Evolutionary conservation across 1,140 invertebrate species (phyloP), one percentile per base, ranked within the genome.

Genomic region (Conus betulinus): DNA sequence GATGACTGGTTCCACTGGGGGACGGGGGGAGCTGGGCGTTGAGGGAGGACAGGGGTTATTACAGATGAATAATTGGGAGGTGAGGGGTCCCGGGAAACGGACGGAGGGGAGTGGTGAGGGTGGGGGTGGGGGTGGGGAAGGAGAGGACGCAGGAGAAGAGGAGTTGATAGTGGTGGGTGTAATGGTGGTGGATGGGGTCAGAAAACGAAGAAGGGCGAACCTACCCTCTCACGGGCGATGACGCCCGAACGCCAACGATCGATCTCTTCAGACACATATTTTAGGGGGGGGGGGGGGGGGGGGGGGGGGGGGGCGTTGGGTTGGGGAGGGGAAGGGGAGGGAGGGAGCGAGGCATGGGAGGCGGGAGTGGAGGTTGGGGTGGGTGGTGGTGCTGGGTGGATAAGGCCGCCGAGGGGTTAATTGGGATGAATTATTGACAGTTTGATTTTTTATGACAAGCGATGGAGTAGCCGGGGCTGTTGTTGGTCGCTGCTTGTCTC

Each of bases 341-440:
- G 79, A 13, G 20, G 67, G 67, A 20, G 67, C 11, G 20, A n/a
- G 67, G 11, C 11, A 23, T 71, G 67, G 23, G 15, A n/a, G 67
- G 67, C 6, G 11, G 8, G 67, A 6, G 67, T 71, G 67, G 39
- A 51, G 27, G 25, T 15, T 51, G 79, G 79, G 39, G 79, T 5
- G 79, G 51, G 17, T 51, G 67, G 67, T 6, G 67, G 8, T 11
- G 67, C 11, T 71, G 67, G 39, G 51, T 53, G 79, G 79, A 51
- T 20, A 55, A 53, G 13, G 39, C 51, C 39, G 79, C 53, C 51
- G 79, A 81, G 13, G 79, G 79, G 39, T 81, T 81, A 81, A 81
- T 81, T 81, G 79, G 79, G 52, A 81, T 81, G 79, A 81, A 81
- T 81, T 81, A 81, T 81, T 81, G 79, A 81, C 79, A 81, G 51